Conservation (phyloP, 1,140 invertebrate genomes). For the Aporrectodea caliginosa region DNA sequence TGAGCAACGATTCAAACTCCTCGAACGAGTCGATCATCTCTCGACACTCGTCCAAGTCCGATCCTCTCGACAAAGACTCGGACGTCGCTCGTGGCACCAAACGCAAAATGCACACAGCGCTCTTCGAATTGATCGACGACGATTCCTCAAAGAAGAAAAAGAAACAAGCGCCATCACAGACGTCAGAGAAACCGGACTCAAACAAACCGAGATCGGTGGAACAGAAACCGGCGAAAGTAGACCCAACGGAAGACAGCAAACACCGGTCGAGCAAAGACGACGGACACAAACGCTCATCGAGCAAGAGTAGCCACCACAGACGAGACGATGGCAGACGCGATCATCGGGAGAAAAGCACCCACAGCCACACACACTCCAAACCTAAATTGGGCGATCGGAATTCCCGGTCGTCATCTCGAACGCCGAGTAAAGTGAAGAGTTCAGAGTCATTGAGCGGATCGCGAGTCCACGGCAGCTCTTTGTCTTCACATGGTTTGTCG, state of each 20-base stretch:
- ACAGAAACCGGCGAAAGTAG: neutral
- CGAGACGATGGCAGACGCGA: too few relatives aligned
- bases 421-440: too few relatives aligned
- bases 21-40: neutral
- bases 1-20: neutral
- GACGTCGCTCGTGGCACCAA: neutral
- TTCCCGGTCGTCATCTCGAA: too few relatives aligned
- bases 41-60: neutral
- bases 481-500: neutral
- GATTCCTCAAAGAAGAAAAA: neutral
- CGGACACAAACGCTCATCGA: neutral
- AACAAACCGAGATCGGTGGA: neutral
- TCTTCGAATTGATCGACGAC: neutral
- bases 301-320: too few relatives aligned
- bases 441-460: too few relatives aligned
- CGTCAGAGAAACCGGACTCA: neutral
- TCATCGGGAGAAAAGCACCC: too few relatives aligned
- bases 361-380: too few relatives aligned
- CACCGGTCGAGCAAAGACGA: neutral
- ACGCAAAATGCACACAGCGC: neutral
- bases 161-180: too few relatives aligned
- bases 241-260: neutral
- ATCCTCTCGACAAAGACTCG: neutral
- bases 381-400: too few relatives aligned
- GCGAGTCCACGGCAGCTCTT: too few relatives aligned